Base-by-base conservation (phyloP, 2,113 vertebrate genomes). In the Canis aureus region DNA sequence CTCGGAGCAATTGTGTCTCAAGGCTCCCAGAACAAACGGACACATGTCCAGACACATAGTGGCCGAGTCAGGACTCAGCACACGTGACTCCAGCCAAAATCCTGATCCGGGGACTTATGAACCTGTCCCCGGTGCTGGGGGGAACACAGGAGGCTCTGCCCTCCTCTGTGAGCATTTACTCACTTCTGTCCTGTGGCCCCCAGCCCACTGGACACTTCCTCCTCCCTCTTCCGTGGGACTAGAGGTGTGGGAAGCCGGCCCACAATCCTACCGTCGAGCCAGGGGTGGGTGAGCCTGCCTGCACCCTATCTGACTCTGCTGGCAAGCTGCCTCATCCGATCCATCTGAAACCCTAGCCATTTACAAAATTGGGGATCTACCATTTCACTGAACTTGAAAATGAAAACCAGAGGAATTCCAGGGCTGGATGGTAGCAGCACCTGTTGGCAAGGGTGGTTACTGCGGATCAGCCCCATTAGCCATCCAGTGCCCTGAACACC, bases 391-490 rank as follows among this genome's bases (percentile, higher is more conserved):
- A 73, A 29, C 38, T 22, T 3, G 38, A 11, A 64, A 55, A 8
- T 2, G 4, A 7, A 71, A 35, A 22, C 27, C 2, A 43, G 11
- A 8, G 25, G 76, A 16, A 53, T 11, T 9, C 12, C 6, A 27
- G 81, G 38, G 4, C 15, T 1, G 0, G 27, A 20, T 0, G 1
- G 27, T 0, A 0, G 43, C 1, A 3, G 17, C 25, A 4, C 67
- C 51, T 71, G 2, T 10, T 11, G 79, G 78, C 19, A 16, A 0
- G 11, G 11, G 1, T 0, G 5, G 11, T 66, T 35, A 11, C 38
- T 20, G 4, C 22, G 22, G 8, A 12, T 1, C 69, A 51, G 80
- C 83, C 74, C 51, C 3, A 27, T 1, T 0, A 4, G 43, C 1
- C 83, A 17, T 0, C 1, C 2, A 6, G 17, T 4, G 27, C 16